These are phyloP conservation scores for Ophion ventricosus DNA, from an alignment of 2,888 invertebrate genomes.

Conservation along the genomic window DNA sequence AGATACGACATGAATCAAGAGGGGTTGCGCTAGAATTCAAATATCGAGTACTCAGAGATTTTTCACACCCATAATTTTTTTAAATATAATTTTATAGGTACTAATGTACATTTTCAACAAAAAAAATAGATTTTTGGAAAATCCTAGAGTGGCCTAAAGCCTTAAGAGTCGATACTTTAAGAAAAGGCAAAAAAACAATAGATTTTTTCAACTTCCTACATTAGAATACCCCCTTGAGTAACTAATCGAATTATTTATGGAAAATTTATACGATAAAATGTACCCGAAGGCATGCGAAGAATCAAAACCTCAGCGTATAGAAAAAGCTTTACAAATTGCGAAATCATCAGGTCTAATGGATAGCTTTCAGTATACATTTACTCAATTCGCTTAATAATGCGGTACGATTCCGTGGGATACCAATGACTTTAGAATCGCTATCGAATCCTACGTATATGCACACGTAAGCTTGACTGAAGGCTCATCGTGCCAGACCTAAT, in stretches of 20 bases:
- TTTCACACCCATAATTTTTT: too few species aligned
- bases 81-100: too few species aligned
- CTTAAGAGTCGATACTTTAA: too few species aligned
- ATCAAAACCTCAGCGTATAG: neutral
- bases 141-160: too few species aligned
- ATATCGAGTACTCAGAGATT: too few species aligned
- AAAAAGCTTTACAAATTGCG: neutral
- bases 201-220: too few species aligned
- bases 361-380: neutral
- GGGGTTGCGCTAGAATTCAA: too few species aligned
- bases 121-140: too few species aligned
- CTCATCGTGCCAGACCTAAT: neutral
- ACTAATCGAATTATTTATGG: neutral
- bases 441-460: conserved; percentile 4
- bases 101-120: too few species aligned
- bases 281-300: neutral
- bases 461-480: neutral
- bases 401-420: conserved; percentile 26
- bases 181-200: too few species aligned
- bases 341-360: neutral
- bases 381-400: conserved; percentile 25
- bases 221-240: too few species aligned
- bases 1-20: too few species aligned
- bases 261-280: neutral
- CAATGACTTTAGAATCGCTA: conserved; percentile 32